A percentile compares a stretch with the other conserved stretches of the same genome.
Evolutionary conservation across 2,113 vertebrate genomes (phyloP).

Genomic region (Callopanchax toddi): DNA sequence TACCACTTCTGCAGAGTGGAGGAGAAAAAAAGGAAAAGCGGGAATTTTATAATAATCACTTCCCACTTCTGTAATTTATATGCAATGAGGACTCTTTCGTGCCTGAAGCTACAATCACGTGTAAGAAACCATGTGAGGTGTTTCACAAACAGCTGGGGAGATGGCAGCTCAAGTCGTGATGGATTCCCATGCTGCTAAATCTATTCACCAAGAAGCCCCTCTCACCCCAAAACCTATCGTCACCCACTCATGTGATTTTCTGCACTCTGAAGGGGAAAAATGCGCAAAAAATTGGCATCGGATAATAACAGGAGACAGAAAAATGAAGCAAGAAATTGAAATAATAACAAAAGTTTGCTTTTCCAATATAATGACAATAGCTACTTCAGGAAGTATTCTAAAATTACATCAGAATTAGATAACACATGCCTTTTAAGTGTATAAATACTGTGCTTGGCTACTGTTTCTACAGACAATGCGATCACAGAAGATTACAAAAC

Average conservation of each 20-base stretch:
- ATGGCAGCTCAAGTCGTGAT: constrained; percentile 64
- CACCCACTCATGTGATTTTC: constrained; percentile 41
- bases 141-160: constrained; percentile 71
- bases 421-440: constrained; percentile 33
- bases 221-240: constrained; percentile 52
- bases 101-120: constrained; percentile 72
- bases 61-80: constrained; percentile 80
- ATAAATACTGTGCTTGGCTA: constrained; percentile 30
- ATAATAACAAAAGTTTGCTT: background rate
- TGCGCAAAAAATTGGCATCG: background rate
- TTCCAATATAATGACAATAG: background rate
- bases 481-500: constrained; percentile 26
- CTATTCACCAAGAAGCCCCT: constrained; percentile 47
- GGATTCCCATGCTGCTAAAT: constrained; percentile 71
- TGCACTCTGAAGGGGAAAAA: constrained; percentile 13
- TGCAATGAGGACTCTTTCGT: constrained; percentile 72
- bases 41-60: constrained; percentile 79
- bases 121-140: constrained; percentile 59
- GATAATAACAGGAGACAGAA: constrained; percentile 8
- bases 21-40: constrained; percentile 66
- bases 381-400: background rate
- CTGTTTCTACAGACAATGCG: constrained; percentile 23
- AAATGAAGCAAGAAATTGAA: constrained; percentile 7
- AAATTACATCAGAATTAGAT: constrained; percentile 7
- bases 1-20: constrained; percentile 73